phyloP scores from a whole-genome alignment of 2,888 invertebrate species.

The Pristionchus exspectatus region DNA sequence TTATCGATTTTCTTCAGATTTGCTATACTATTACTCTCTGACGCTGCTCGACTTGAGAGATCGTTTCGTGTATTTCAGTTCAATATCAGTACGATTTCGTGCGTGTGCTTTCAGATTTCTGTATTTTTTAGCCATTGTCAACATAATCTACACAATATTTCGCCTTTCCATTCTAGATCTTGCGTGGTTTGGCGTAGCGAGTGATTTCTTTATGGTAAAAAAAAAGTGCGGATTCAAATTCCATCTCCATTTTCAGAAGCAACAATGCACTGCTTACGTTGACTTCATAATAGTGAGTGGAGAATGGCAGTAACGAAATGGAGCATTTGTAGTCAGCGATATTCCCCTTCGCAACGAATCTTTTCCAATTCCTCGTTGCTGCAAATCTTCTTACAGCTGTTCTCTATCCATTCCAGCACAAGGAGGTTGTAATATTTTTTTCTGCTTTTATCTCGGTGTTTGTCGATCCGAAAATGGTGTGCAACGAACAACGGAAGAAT shows the following conservation, averaged over 20 bases:
- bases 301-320: background rate
- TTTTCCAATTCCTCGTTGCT: background rate
- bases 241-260: background rate
- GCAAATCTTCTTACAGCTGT: background rate
- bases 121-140: background rate
- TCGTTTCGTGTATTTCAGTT: background rate
- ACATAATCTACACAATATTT: too few relatives aligned
- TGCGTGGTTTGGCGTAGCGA: background rate
- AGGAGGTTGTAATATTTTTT: too few relatives aligned
- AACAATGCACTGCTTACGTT: background rate
- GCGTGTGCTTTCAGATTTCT: background rate
- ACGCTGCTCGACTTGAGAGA: background rate
- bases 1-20: background rate
- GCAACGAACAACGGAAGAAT: too few relatives aligned
- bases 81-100: background rate
- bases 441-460: too few relatives aligned
- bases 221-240: background rate
- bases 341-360: background rate
- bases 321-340: background rate
- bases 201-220: background rate
- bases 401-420: background rate
- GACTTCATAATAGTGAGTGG: background rate
- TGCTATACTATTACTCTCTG: background rate
- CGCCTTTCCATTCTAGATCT: background rate
- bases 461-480: too few relatives aligned